These are phyloP conservation scores for Corythornis cristatus DNA, from an alignment of 2,113 vertebrate genomes.

Conservation along the genomic window DNA sequence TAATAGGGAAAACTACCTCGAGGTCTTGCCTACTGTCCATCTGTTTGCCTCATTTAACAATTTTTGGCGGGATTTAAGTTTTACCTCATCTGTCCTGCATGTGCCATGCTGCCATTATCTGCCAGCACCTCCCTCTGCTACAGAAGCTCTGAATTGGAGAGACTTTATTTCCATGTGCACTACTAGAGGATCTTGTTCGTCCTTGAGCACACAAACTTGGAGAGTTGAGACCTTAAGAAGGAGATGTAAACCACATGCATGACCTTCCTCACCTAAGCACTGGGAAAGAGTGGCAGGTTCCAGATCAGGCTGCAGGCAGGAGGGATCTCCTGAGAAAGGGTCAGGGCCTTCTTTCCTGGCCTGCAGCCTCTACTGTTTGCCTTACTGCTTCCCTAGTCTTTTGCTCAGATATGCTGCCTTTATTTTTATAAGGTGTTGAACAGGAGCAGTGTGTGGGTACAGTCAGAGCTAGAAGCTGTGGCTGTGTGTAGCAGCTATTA, in stretches of 20 bases:
- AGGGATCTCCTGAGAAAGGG: background rate
- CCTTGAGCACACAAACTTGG: background rate
- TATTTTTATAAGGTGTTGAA: background rate
- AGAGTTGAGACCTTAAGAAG: background rate
- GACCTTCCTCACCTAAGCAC: background rate
- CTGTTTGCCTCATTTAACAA: background rate
- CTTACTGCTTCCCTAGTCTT: background rate
- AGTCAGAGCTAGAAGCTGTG: background rate
- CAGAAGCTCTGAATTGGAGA: background rate
- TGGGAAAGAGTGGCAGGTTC: background rate
- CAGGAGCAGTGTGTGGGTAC: background rate
- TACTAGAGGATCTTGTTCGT: background rate
- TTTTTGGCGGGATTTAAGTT: background rate
- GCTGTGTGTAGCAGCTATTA: background rate
- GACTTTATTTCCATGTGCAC: background rate
- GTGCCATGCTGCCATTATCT: background rate
- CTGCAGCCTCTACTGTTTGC: background rate
- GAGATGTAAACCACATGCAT: background rate
- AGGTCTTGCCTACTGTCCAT: background rate
- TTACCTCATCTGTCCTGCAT: background rate
- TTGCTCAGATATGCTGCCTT: background rate
- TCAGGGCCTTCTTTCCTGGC: background rate
- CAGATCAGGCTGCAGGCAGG: background rate
- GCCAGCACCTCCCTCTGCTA: background rate
- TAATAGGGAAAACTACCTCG: background rate